Percentiles rank a stretch among this genome's conserved stretches.
These are phyloP conservation scores for Agrochola lota DNA, from an alignment of 2,888 invertebrate genomes.

Conservation along the genomic window DNA sequence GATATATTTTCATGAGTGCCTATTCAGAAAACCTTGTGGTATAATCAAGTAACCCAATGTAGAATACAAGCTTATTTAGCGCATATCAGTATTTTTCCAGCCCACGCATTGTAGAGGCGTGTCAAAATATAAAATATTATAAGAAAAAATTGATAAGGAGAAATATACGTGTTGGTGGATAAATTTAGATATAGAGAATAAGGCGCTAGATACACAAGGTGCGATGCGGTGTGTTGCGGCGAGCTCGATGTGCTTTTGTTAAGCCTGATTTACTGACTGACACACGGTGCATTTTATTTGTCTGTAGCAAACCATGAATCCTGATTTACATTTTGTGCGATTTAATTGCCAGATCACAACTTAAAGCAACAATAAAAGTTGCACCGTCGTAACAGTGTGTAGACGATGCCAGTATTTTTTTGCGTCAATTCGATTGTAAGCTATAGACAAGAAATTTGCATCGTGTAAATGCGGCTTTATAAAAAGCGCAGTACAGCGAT, in stretches of 20 bases:
- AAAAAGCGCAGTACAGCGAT: not conserved
- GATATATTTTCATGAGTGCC: constrained; percentile 1
- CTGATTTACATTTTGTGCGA: too few species aligned
- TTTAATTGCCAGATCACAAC: too few species aligned
- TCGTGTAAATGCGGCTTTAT: not conserved
- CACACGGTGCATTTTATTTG: too few species aligned
- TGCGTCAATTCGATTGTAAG: not conserved
- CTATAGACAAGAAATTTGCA: too few species aligned
- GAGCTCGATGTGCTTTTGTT: not conserved
- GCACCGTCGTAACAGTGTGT: not conserved
- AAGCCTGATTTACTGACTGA: not conserved
- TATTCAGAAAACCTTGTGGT: constrained; percentile 19
- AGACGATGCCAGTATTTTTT: not conserved
- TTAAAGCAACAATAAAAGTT: too few species aligned
- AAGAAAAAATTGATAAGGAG: constrained; percentile 49
- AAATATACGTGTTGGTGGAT: constrained; percentile 25
- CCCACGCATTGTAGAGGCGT: constrained; percentile 5
- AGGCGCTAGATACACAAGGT: not conserved
- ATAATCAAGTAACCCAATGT: constrained; percentile 44
- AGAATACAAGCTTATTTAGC: constrained; percentile 37
- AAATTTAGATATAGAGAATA: constrained; percentile 17
- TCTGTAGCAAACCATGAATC: too few species aligned
- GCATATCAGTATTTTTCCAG: constrained; percentile 42
- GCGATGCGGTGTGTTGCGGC: not conserved
- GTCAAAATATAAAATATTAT: constrained; percentile 42